Evolutionary conservation across 2,113 vertebrate species (phyloP).

Genomic region (Tragelaphus scriptus): DNA sequence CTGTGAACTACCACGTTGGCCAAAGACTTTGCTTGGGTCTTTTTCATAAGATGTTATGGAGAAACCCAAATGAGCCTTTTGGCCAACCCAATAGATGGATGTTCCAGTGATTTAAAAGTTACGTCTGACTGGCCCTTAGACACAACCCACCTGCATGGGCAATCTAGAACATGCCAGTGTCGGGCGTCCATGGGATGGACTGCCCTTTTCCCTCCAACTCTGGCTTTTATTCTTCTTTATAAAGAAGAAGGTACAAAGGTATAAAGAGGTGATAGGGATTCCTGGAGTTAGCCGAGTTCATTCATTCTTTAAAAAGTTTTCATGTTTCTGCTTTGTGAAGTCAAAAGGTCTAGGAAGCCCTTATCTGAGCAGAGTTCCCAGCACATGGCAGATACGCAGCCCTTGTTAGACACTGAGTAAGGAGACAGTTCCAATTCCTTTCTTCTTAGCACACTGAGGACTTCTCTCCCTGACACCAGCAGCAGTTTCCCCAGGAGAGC

Average conservation of each 20-base stretch:
- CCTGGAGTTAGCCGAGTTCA: not conserved
- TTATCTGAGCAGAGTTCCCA: not conserved
- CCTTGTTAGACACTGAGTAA: not conserved
- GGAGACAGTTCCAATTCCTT: not conserved
- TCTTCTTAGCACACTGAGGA: rapidly evolving
- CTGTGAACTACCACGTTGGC: not conserved
- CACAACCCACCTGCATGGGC: not conserved
- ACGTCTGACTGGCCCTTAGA: not conserved
- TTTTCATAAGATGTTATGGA: not conserved
- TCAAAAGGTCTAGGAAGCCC: not conserved
- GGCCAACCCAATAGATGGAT: not conserved
- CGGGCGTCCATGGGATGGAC: not conserved
- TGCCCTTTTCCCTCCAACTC: not conserved
- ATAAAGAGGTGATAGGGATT: not conserved
- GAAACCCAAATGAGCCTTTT: not conserved
- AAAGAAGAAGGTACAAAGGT: not conserved
- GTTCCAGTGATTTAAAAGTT: not conserved
- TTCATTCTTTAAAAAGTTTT: not conserved
- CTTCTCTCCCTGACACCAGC: too few relatives aligned
- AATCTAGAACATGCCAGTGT: too few relatives aligned
- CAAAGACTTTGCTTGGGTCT: not conserved
- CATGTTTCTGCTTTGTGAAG: not conserved
- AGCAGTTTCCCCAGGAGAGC: rapidly evolving
- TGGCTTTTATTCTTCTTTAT: not conserved
- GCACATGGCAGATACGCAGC: not conserved